Evolutionary conservation across 1,140 invertebrate genomes (phyloP), one percentile per base, ranked within the genome.

Genomic region (Cylas formicarius): DNA sequence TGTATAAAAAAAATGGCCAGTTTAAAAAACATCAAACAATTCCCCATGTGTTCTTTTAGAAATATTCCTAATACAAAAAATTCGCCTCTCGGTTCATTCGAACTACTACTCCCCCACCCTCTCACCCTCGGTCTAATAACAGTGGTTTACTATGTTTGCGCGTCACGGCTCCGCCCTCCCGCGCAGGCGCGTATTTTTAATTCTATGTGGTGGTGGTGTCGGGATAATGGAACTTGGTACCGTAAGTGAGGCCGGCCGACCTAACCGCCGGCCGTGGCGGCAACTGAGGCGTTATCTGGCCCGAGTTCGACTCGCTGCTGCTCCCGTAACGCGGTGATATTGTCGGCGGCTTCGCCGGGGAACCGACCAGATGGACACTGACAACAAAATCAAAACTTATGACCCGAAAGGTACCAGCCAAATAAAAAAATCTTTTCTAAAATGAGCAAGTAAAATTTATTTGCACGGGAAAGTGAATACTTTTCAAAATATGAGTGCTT

Each of bases 201-300:
- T 34, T 38, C 45, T 48, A 63, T 11, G 63, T 60, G 14, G 52
- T 54, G 14, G 62, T 62, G 2, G 63, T 65, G 40, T 52, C 63
- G 9, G 63, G 63, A 44, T 65, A 65, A 22, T 60, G 61, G 43
- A 65, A 65, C 60, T 61, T 65, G 22, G 61, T 61, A 19, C 57
- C 62, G 13, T 35, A 47, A 2, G 52, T 48, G 2, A 54, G 34
- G 1, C 58, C 63, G 11, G 63, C 63, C 2, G 63, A 65, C 20
- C 61, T 44, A 3, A 59, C 53, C 4, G 56, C 55, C 10, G 63
- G 61, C 28, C 56, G 54, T 6, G 63, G 63, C 0, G 63, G 63
- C 20, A 63, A 26, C 36, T 57, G 53, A 2, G 63, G 63, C 4
- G 61, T 65, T 16, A 52, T 55, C 32, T 65, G 61, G 2, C 58